phyloP scores from a whole-genome alignment of 2,888 invertebrate species.

The Andrena praecox region DNA sequence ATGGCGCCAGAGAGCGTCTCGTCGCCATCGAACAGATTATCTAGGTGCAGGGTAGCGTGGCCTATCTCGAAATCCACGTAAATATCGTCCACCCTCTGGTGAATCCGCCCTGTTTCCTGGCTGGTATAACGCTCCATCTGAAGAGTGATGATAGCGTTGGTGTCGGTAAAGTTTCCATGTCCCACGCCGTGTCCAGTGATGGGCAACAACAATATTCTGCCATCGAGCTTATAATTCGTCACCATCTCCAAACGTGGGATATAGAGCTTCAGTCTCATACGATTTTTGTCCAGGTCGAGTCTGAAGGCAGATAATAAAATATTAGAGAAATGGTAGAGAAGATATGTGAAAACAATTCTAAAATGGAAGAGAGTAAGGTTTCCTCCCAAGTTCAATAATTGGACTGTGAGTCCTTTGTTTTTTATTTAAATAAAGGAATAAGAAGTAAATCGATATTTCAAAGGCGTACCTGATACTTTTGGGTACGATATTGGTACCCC shows the following conservation, averaged over 20 bases:
- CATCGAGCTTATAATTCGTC: conserved; percentile 89
- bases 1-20: conserved; percentile 87
- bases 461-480: conserved; percentile 88
- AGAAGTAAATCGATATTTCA: too few species aligned
- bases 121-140: conserved; percentile 86
- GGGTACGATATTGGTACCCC: conserved; percentile 88
- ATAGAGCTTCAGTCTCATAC: conserved; percentile 87
- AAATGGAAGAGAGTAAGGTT: too few species aligned
- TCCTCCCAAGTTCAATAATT: too few species aligned
- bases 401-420: too few species aligned
- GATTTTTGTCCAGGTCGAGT: conserved; percentile 86
- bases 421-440: too few species aligned
- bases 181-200: conserved; percentile 89
- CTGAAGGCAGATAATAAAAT: conserved; percentile 80
- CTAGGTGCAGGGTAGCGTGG: conserved; percentile 88
- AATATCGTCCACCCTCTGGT: conserved; percentile 88
- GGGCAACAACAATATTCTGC: conserved; percentile 91
- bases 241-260: conserved; percentile 89
- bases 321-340: too few species aligned
- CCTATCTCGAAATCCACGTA: conserved; percentile 89
- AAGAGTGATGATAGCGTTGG: conserved; percentile 88
- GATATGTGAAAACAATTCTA: too few species aligned
- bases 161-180: conserved; percentile 89
- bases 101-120: conserved; percentile 77
- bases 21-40: conserved; percentile 91